Conservation (phyloP, 2,113 vertebrate genomes). For the Glaucomys volans region DNA sequence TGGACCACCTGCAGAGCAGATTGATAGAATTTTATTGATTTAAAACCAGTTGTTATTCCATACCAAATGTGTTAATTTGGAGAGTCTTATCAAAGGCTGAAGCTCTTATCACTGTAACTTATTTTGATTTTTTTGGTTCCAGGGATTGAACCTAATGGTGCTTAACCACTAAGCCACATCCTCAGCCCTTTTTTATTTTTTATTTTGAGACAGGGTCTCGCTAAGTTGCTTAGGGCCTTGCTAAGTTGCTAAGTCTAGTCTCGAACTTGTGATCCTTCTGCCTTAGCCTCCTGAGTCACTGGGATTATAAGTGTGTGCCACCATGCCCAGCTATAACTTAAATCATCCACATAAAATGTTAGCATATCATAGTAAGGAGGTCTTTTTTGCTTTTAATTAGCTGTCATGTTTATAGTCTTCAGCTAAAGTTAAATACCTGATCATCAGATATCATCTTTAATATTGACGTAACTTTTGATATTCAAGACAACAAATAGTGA, state of each 20-base stretch:
- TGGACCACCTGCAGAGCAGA: background rate
- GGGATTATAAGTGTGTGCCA: too few species aligned
- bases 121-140: background rate
- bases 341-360: background rate
- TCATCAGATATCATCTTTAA: background rate
- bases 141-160: too few species aligned
- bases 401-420: background rate
- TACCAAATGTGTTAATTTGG: background rate
- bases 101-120: background rate
- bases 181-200: too few species aligned
- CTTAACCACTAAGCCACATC: too few species aligned
- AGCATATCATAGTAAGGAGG: background rate
- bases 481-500: background rate
- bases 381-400: background rate
- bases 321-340: background rate
- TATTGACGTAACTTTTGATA: background rate
- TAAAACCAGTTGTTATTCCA: background rate
- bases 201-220: too few species aligned
- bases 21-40: background rate
- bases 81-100: background rate
- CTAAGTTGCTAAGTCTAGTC: too few species aligned
- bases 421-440: background rate
- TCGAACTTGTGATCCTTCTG: too few species aligned
- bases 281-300: too few species aligned
- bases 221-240: too few species aligned